phyloP scores from a whole-genome alignment of 2,797 vertebrate genomes.

The Crocidura indochinensis region DNA sequence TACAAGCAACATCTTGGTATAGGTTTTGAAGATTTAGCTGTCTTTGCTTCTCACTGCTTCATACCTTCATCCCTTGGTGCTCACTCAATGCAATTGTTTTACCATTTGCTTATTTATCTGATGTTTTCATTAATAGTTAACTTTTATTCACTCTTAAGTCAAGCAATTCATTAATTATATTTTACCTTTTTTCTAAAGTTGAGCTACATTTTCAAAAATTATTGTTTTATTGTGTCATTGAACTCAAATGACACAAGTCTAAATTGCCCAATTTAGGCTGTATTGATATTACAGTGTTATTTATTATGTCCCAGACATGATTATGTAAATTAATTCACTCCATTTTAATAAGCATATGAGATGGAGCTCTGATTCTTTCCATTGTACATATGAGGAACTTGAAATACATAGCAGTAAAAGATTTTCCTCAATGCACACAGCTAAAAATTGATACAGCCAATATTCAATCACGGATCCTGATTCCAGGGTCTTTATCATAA shows the following conservation, averaged over 20 bases:
- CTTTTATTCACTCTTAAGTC: not conserved
- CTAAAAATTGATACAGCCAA: not conserved
- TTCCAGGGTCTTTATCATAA: not conserved
- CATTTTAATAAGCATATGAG: too few relatives aligned
- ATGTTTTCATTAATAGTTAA: not conserved
- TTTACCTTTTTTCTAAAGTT: not conserved
- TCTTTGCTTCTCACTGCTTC: not conserved
- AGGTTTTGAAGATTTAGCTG: not conserved
- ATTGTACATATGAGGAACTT: not conserved
- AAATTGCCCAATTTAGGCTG: too few relatives aligned
- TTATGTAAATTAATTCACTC: too few relatives aligned
- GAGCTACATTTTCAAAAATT: not conserved
- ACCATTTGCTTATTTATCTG: slow-evolving; percentile 30
- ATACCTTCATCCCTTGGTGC: not conserved
- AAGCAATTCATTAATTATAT: not conserved
- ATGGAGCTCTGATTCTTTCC: too few relatives aligned
- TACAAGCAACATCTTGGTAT: not conserved
- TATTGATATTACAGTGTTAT: too few relatives aligned
- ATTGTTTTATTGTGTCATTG: not conserved
- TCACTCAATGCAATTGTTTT: slow-evolving; percentile 1
- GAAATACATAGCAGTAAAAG: not conserved
- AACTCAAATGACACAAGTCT: too few relatives aligned
- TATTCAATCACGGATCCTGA: not conserved
- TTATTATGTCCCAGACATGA: too few relatives aligned
- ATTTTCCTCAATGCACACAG: not conserved